Conservation (phyloP, 2,113 vertebrate species). For the Indicator maculatus region DNA sequence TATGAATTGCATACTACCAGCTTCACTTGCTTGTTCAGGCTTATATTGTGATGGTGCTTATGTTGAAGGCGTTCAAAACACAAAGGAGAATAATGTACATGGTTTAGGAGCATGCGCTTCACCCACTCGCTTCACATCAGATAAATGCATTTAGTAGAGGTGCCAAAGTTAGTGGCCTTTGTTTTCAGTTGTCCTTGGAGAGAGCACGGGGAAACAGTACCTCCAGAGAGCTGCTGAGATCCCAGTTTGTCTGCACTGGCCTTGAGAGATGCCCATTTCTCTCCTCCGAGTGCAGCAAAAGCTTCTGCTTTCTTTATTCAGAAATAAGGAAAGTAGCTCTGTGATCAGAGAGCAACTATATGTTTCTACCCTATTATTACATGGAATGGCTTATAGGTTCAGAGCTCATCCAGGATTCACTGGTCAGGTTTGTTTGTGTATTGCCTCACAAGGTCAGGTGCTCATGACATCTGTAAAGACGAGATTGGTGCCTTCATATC, state of each 20-base stretch:
- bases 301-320: not conserved
- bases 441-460: constrained; percentile 25
- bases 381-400: not conserved
- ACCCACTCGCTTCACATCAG: not conserved
- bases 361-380: not conserved
- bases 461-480: not conserved
- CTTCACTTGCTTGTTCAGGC: not conserved
- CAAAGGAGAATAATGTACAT: not conserved
- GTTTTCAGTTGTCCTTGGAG: not conserved
- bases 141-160: fast-evolving
- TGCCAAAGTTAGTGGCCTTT: not conserved
- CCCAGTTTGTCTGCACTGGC: not conserved
- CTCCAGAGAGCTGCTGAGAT: not conserved
- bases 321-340: not conserved
- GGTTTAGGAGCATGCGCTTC: not conserved
- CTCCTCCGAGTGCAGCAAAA: not conserved
- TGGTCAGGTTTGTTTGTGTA: constrained; percentile 21
- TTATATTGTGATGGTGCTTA: not conserved
- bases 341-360: not conserved
- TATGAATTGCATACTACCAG: not conserved
- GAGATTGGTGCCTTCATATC: not conserved
- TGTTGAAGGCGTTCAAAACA: not conserved
- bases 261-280: not conserved
- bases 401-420: not conserved
- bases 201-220: not conserved